Evolutionary conservation across 64 coral and sea anemone genomes (phyloP).

Genomic region (Montipora cactus): DNA sequence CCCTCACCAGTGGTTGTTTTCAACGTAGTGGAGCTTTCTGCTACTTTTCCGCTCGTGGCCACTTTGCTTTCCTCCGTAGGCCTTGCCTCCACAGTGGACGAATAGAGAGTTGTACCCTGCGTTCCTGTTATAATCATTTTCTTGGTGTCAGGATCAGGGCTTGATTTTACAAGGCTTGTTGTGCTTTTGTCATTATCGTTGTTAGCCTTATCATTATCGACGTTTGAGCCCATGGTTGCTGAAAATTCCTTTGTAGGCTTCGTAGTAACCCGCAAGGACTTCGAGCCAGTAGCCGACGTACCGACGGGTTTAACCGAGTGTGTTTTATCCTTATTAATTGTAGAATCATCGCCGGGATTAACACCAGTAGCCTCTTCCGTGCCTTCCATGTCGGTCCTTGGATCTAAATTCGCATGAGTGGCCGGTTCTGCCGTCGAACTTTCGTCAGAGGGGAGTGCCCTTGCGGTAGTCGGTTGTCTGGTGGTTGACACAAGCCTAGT

Average conservation of each 20-base stretch:
- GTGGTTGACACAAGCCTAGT: not conserved
- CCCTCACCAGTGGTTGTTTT: not conserved
- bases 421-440: not conserved
- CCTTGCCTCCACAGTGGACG: not conserved
- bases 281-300: not conserved
- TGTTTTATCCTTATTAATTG: not conserved
- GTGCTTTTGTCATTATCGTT: not conserved
- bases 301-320: not conserved
- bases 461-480: not conserved
- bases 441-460: not conserved
- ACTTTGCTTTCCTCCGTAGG: not conserved
- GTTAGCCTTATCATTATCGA: not conserved
- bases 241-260: not conserved
- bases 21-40: not conserved
- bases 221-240: not conserved
- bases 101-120: not conserved
- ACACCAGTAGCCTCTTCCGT: not conserved
- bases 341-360: not conserved
- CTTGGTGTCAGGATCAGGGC: not conserved
- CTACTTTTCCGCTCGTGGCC: not conserved
- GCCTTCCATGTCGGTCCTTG: not conserved
- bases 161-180: not conserved
- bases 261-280: not conserved
- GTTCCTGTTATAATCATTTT: not conserved
- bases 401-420: not conserved